Evolutionary conservation across 2,888 invertebrate genomes (phyloP).

Genomic region (Catocala nupta): DNA sequence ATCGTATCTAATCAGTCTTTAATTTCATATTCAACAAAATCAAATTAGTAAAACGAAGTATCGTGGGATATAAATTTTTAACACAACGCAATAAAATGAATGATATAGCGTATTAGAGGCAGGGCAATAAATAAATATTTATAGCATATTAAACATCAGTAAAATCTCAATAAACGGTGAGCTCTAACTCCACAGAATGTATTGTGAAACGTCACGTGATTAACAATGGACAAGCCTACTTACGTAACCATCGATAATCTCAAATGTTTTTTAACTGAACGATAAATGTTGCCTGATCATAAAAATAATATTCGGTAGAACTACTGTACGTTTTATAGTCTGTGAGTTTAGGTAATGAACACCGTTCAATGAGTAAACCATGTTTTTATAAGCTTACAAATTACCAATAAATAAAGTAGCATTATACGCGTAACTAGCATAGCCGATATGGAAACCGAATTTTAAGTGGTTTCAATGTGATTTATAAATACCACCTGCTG

Average conservation of each 20-base stretch:
- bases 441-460: constrained; percentile 12
- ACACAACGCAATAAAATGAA: constrained; percentile 76
- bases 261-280: constrained; percentile 43
- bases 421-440: constrained; percentile 17
- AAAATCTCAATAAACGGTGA: constrained; percentile 78
- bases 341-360: constrained; percentile 44
- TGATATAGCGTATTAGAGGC: constrained; percentile 79
- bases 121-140: constrained; percentile 81
- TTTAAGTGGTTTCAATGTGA: constrained; percentile 13
- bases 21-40: constrained; percentile 77
- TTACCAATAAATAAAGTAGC: constrained; percentile 30
- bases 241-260: constrained; percentile 42
- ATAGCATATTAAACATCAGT: constrained; percentile 81
- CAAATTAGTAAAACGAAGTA: constrained; percentile 75
- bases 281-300: constrained; percentile 45
- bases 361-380: constrained; percentile 35
- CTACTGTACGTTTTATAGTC: constrained; percentile 50
- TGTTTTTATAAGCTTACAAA: constrained; percentile 40
- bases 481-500: constrained; percentile 16
- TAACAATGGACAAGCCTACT: constrained; percentile 55
- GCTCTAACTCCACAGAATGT: constrained; percentile 62
- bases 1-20: constrained; percentile 72
- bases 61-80: constrained; percentile 75
- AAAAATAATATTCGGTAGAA: constrained; percentile 45
- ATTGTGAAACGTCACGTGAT: constrained; percentile 67